Evolutionary conservation across 2,888 invertebrate genomes (phyloP).

Genomic region (Xestia sexstrigata): DNA sequence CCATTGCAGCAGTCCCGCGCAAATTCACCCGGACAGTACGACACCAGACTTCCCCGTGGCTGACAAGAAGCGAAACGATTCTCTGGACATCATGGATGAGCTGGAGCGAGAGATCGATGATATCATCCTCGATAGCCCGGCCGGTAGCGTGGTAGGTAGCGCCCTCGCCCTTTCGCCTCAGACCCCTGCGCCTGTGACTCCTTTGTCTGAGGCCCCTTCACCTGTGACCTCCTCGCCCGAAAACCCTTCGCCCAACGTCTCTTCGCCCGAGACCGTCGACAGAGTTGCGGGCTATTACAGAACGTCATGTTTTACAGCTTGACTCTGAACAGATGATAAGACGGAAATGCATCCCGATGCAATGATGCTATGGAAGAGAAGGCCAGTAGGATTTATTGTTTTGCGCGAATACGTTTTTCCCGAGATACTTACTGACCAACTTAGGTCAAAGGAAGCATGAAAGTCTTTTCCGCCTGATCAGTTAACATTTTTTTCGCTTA

Average conservation of each 20-base stretch:
- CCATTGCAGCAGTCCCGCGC: conserved; percentile 10
- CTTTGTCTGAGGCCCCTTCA: not conserved
- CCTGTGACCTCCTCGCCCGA: not conserved
- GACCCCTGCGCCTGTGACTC: not conserved
- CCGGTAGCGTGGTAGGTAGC: conserved; percentile 86
- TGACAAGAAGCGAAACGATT: conserved; percentile 71
- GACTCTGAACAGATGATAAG: not conserved
- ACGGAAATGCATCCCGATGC: not conserved
- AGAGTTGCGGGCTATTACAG: not conserved
- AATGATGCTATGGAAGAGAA: not conserved
- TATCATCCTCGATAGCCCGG: conserved; percentile 94
- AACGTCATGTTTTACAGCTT: not conserved
- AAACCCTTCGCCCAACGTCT: not conserved
- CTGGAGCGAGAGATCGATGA: conserved; percentile 96
- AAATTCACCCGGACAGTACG: conserved; percentile 16
- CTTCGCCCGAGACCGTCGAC: not conserved
- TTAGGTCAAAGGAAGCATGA: not conserved
- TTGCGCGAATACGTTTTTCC: not conserved
- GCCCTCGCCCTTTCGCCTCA: not conserved
- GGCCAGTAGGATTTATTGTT: not conserved
- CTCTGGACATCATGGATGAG: conserved; percentile 91
- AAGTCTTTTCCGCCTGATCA: too few species aligned
- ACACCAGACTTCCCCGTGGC: not conserved
- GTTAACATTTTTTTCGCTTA: too few species aligned
- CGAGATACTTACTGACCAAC: not conserved